Evolutionary conservation across 2,797 vertebrate genomes (phyloP), one percentile per base, ranked within the genome.

Genomic region (Cyprinella venusta): DNA sequence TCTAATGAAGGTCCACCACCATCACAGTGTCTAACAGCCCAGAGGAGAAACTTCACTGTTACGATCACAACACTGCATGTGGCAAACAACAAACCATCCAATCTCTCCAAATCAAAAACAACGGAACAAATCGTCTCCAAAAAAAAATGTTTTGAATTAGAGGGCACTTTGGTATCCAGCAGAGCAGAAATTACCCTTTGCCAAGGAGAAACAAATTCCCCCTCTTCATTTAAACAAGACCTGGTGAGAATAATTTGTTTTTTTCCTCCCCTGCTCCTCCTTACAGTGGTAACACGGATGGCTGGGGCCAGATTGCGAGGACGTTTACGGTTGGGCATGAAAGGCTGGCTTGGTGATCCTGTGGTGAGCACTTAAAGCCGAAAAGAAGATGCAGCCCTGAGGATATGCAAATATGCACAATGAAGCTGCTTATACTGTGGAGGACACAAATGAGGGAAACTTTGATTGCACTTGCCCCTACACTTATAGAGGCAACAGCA

Each of bases 291-390:
- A 86, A 85, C 84, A 91, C 42, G 86, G 85, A 84, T 88, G 87
- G 42, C 50, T 87, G 82, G 79, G 87, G 80, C 84, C 89, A 89
- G 88, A 90, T 86, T 89, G 88, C 50, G 68, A 76, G 84, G 85
- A 79, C 86, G 84, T 85, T 85, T 88, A 76, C 19, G 80, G 79
- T 75, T 61, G 76, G 75, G 85, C 82, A 81, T 70, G 77, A 67
- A 87, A 79, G 63, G 80, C 82, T 75, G 82, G 77, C 80, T 85
- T 70, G 38, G 68, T 78, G 64, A 75, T 74, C 52, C 84, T 84
- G 76, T 36, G 70, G 83, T 75, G 85, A 87, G 80, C 86, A 80
- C 76, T 86, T 80, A 84, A 72, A 87, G 52, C 21, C 64, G 24
- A 72, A 33, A 67, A 59, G 76, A 71, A 81, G 63, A 84, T 38